A percentile compares a stretch with the other conserved stretches of the same genome.
Evolutionary conservation across 2,888 invertebrate species (phyloP).

Genomic region (Drosophila parthenogenetica): DNA sequence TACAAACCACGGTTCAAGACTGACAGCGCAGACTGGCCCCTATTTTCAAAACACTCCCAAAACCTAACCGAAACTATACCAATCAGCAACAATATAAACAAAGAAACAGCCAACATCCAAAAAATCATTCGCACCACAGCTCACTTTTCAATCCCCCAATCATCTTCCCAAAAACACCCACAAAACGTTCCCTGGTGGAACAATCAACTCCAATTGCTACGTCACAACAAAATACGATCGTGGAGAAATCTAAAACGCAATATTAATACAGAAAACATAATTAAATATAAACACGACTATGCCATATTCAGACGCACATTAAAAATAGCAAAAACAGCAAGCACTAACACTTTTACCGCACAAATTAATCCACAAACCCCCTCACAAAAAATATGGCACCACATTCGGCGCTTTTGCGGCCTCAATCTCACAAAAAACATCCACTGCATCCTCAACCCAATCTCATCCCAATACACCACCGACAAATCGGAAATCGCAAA

Average conservation of each 20-base stretch:
- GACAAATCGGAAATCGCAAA: slow-evolving; percentile 16
- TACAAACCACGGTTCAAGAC: background rate
- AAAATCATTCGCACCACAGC: slow-evolving; percentile 12
- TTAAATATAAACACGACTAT: slow-evolving; percentile 17
- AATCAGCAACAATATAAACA: slow-evolving; percentile 13
- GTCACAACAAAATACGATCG: background rate
- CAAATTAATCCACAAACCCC: slow-evolving; percentile 18
- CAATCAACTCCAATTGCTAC: background rate
- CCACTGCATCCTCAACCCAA: slow-evolving; percentile 7
- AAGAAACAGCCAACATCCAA: slow-evolving; percentile 9
- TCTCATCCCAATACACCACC: slow-evolving; percentile 15
- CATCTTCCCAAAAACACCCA: background rate
- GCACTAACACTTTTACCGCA: slow-evolving; percentile 13
- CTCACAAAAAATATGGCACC: slow-evolving; percentile 18
- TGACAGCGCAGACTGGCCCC: background rate
- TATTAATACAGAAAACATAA: slow-evolving; percentile 15
- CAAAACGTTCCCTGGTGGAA: background rate
- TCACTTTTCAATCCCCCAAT: slow-evolving; percentile 10
- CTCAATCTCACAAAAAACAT: background rate
- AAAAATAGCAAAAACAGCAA: slow-evolving; percentile 11
- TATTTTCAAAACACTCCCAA: background rate
- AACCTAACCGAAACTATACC: background rate
- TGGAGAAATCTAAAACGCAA: slow-evolving; percentile 17
- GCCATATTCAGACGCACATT: slow-evolving; percentile 10
- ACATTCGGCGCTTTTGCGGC: slow-evolving; percentile 3